A percentile compares a stretch with the other conserved stretches of the same genome.
Evolutionary conservation across 2,113 vertebrate genomes (phyloP).

Genomic region (Hyperoodon ampullatus): DNA sequence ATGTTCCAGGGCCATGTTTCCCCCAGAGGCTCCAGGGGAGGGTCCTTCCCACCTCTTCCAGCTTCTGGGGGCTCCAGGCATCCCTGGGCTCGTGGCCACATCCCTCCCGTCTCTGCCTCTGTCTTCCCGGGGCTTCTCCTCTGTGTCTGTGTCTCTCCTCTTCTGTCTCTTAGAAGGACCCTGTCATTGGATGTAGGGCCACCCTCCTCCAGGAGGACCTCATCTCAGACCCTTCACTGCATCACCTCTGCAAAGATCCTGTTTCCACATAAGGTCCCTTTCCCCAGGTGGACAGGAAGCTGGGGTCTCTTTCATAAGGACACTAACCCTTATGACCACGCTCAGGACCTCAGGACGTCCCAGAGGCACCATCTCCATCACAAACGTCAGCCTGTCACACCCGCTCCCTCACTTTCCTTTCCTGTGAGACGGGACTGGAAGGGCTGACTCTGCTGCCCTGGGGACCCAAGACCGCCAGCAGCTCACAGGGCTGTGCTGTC

Average conservation of each 20-base stretch:
- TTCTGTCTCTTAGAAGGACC: not conserved
- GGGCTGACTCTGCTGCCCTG: too few species aligned
- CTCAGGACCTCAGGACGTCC: not conserved
- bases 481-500: too few species aligned
- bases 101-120: not conserved
- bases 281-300: not conserved
- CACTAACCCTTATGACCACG: not conserved
- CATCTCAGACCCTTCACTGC: not conserved
- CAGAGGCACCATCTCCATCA: not conserved
- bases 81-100: not conserved
- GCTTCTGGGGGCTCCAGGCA: not conserved
- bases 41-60: not conserved
- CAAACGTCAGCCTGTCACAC: fast-evolving
- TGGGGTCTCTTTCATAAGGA: too few species aligned
- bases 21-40: not conserved
- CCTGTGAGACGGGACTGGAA: fast-evolving
- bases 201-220: not conserved
- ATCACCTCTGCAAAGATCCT: not conserved
- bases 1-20: fast-evolving
- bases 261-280: not conserved
- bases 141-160: not conserved
- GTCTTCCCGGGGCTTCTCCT: not conserved
- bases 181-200: not conserved
- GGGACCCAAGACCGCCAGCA: not conserved
- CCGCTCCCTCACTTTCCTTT: fast-evolving